Evolutionary conservation across 2,113 vertebrate genomes (phyloP).

Genomic region (Seriola aureovittata): DNA sequence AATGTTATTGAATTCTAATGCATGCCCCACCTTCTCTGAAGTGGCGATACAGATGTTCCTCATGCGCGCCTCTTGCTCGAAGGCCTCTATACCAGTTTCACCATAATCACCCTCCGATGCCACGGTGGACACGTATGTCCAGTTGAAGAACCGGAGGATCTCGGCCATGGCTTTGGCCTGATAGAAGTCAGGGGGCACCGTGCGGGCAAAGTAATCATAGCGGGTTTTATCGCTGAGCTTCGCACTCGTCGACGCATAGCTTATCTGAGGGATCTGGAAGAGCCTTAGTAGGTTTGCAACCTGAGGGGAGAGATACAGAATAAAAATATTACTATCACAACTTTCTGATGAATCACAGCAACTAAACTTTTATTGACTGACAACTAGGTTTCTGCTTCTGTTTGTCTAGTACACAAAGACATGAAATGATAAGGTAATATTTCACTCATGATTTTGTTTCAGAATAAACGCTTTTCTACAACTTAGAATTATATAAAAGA

Average conservation of each 20-base stretch:
- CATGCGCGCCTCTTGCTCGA: conserved; percentile 95
- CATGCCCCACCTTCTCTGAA: conserved; percentile 88
- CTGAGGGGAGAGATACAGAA: conserved; percentile 75
- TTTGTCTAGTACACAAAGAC: neutral
- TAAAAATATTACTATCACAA: neutral
- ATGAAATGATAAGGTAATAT: neutral
- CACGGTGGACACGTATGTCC: conserved; percentile 98
- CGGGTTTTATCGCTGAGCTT: conserved; percentile 98
- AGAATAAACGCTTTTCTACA: neutral
- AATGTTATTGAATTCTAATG: neutral
- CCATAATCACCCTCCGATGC: conserved; percentile 98
- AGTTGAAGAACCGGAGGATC: conserved; percentile 96
- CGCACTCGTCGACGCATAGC: conserved; percentile 98
- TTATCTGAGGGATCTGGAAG: conserved; percentile 99
- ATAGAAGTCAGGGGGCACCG: conserved; percentile 97
- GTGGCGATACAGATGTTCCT: conserved; percentile 99
- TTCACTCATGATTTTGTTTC: neutral
- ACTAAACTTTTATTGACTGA: neutral
- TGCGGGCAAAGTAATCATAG: conserved; percentile 97
- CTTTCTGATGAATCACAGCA: neutral
- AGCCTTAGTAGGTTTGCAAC: conserved; percentile 97
- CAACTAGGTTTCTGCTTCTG: neutral
- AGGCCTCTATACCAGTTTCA: conserved; percentile 97
- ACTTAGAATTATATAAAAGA: neutral
- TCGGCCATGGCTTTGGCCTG: conserved; percentile 99